Base-by-base conservation (phyloP, 2,113 vertebrate species). In the Sterrhoptilus dennistouni region DNA sequence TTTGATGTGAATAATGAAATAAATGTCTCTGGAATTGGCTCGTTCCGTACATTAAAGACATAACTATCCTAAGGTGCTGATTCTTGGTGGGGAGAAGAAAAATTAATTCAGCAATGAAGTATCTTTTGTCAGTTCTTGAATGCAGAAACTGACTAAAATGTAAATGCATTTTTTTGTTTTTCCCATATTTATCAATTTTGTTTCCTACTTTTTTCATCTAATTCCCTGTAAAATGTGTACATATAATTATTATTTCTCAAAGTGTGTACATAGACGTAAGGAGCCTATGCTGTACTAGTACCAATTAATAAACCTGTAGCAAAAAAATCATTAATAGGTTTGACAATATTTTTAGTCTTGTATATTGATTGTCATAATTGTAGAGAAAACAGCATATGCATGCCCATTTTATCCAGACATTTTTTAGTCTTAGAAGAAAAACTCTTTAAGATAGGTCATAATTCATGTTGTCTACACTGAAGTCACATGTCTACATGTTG, bases 381-480 rank as follows among this genome's bases (percentile, higher is more conserved):
- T 42, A 68, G 33, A 63, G 53, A 89, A 93, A 94, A 54, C 2
- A 2, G 5, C 57, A 5, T 53, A 45, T 20, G 63, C 27, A 7
- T 78, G 87, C 65, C 86, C 33, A 40, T 93, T 94, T 89, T 86
- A 69, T 77, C 3, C 1, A 94, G 49, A 33, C 74, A 31, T 35
- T 85, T 87, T 90, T 89, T 74, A 70, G 12, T 78, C 40, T 83
- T 87, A 70, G 81, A 84, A 89, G 42, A 38, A 86, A 70, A 90
- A 72, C 61, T 79, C 76, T 54, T 72, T 86, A 77, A 78, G 38
- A 77, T 77, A 33, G 27, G 68, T 92, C 54, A 40, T 96, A 86
- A 95, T 86, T 97, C 71, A 94, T 44, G 29, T 94, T 93, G 38
- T 95, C 94, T 85, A 25, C 78, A 53, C 87, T 95, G 56, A 49